phyloP scores from a whole-genome alignment of 2,113 vertebrate genomes.

The Indicator indicator region DNA sequence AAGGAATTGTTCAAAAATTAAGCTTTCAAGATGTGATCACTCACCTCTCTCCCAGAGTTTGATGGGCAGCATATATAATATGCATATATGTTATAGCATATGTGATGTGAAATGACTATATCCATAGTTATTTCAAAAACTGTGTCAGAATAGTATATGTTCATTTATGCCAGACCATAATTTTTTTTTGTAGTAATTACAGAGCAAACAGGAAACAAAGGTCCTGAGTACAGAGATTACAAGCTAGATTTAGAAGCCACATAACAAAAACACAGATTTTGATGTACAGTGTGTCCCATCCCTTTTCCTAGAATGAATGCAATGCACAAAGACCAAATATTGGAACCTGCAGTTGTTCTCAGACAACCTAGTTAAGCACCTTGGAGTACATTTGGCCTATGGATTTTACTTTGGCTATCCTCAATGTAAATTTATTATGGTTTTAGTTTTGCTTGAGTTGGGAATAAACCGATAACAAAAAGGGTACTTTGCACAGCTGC shows the following conservation, averaged over 20 bases:
- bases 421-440: neutral
- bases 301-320: neutral
- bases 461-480: neutral
- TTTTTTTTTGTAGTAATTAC: conserved; percentile 38
- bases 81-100: too few species aligned
- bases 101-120: neutral
- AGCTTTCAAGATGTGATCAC: neutral
- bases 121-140: neutral
- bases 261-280: conserved; percentile 25
- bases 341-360: neutral
- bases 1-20: neutral
- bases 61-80: neutral
- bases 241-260: conserved; percentile 23
- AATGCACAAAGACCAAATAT: neutral
- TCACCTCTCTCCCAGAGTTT: neutral
- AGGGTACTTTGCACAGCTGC: neutral
- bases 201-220: conserved; percentile 11
- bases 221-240: conserved; percentile 5
- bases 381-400: neutral
- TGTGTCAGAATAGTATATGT: neutral
- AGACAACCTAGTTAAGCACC: neutral
- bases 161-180: neutral
- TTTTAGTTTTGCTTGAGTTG: neutral
- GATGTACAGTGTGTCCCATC: neutral
- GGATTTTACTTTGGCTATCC: neutral